Evolutionary conservation across 2,888 invertebrate genomes (phyloP).

Genomic region (Empis livida): DNA sequence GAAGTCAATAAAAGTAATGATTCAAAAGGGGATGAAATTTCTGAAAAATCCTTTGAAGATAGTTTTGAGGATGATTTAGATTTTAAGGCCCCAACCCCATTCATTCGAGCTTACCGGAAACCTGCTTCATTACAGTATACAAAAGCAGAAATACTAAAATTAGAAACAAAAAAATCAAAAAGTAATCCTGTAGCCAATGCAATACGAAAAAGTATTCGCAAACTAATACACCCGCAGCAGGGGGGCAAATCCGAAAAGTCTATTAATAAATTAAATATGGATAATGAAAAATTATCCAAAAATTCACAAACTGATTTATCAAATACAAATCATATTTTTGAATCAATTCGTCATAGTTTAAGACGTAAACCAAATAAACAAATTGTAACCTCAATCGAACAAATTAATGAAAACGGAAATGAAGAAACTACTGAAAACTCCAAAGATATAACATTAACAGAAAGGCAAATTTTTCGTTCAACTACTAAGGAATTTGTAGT

Average conservation of each 20-base stretch:
- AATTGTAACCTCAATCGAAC: not conserved
- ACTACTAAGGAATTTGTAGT: not conserved
- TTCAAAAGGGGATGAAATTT: conserved; percentile 1
- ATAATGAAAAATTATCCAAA: not conserved
- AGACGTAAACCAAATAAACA: conserved; percentile 22
- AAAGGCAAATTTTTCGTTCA: conserved; percentile 15
- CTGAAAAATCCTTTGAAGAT: not conserved
- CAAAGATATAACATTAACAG: conserved; percentile 13
- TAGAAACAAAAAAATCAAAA: conserved; percentile 12
- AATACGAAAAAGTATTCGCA: conserved; percentile 31
- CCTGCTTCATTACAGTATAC: conserved; percentile 3
- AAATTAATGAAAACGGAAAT: conserved; percentile 7
- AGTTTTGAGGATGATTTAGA: conserved; percentile 15
- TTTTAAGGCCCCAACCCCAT: conserved; percentile 27
- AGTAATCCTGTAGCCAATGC: conserved; percentile 11
- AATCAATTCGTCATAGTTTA: conserved; percentile 28
- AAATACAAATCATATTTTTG: conserved; percentile 13
- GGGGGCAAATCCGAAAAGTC: conserved; percentile 3
- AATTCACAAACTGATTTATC: not conserved
- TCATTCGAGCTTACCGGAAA: conserved; percentile 30
- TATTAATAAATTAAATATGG: no score
- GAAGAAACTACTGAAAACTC: conserved; percentile 29
- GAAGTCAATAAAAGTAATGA: conserved; percentile 3
- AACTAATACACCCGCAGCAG: conserved; percentile 22
- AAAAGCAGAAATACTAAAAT: no score